These are phyloP conservation scores for Junco hyemalis DNA, from an alignment of 2,113 vertebrate genomes.

Conservation along the genomic window DNA sequence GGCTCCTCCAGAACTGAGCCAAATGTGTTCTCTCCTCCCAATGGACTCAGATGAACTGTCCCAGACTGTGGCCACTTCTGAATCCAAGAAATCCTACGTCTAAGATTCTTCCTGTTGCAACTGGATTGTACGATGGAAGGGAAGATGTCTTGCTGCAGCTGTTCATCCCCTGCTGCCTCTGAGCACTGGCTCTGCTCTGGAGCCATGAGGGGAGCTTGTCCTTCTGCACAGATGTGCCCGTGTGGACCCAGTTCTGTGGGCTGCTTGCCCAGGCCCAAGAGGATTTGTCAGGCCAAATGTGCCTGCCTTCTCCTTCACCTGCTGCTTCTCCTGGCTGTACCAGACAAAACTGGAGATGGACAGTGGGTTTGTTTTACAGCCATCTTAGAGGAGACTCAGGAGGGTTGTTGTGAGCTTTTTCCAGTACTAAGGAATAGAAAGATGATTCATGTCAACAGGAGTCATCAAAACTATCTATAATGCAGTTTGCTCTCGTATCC, in stretches of 20 bases:
- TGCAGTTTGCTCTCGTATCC: not conserved
- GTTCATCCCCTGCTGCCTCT: not conserved
- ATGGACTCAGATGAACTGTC: not conserved
- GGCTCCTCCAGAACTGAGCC: not conserved
- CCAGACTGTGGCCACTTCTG: not conserved
- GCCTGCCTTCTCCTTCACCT: not conserved
- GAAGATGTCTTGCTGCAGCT: not conserved
- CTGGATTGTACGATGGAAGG: not conserved
- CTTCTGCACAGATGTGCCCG: not conserved
- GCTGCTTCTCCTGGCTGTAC: not conserved
- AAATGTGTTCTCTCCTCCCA: not conserved
- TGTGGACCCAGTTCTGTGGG: not conserved
- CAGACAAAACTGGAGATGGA: not conserved
- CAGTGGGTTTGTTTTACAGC: not conserved
- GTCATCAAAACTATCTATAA: not conserved
- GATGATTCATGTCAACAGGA: not conserved
- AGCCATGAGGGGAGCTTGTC: not conserved
- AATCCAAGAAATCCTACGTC: not conserved
- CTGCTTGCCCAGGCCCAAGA: not conserved
- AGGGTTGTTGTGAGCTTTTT: not conserved
- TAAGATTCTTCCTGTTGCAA: not conserved
- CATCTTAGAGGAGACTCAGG: not conserved
- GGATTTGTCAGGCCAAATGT: not conserved
- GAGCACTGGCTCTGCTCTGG: not conserved
- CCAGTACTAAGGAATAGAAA: not conserved